Conservation (phyloP, 2,113 vertebrate genomes). For the Panthera leo region DNA sequence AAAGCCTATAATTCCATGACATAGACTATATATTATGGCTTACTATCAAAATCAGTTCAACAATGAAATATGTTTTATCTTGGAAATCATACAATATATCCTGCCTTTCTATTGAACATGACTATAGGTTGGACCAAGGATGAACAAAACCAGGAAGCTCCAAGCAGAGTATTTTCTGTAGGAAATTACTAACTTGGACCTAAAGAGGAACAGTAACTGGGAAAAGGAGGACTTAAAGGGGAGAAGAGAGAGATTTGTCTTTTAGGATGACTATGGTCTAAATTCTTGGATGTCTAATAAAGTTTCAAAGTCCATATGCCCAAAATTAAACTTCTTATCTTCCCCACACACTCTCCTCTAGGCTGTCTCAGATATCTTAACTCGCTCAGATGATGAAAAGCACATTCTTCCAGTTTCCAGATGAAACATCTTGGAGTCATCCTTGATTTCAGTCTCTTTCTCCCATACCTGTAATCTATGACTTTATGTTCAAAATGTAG, state of each 20-base stretch:
- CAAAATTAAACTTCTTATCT: not conserved
- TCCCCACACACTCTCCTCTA: not conserved
- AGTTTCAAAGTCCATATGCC: not conserved
- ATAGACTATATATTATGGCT: conserved; percentile 51
- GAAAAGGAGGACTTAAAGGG: not conserved
- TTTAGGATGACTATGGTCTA: not conserved
- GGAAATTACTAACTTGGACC: not conserved
- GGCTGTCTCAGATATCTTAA: not conserved
- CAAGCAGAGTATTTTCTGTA: not conserved
- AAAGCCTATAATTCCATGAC: not conserved
- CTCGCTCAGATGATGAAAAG: not conserved
- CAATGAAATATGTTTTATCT: conserved; percentile 54
- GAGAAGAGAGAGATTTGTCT: not conserved
- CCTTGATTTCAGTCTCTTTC: not conserved
- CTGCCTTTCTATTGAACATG: not conserved
- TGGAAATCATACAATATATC: conserved; percentile 50
- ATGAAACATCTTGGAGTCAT: not conserved
- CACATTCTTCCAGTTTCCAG: not conserved
- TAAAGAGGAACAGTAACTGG: not conserved
- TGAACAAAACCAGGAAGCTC: not conserved
- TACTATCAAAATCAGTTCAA: conserved; percentile 61
- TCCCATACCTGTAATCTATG: not conserved
- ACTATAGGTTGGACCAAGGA: not conserved
- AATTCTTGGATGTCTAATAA: not conserved
- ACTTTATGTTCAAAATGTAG: not conserved